phyloP scores from a whole-genome alignment of 1,140 invertebrate genomes.

The Diprion similis region DNA sequence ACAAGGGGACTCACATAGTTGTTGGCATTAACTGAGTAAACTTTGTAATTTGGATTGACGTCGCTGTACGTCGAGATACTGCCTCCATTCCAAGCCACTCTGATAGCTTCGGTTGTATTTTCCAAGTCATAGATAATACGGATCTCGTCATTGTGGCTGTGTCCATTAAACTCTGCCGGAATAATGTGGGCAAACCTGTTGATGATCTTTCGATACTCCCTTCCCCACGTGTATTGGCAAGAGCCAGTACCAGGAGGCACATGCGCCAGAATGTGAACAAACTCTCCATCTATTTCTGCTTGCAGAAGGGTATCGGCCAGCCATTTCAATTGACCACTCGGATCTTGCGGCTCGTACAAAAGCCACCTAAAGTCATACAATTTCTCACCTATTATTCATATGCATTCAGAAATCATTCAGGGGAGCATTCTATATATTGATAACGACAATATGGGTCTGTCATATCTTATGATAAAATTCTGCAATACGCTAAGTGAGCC shows the following conservation, averaged over 20 bases:
- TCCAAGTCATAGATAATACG: constrained; percentile 68
- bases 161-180: constrained; percentile 81
- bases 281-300: constrained; percentile 75
- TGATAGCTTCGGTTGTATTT: constrained; percentile 62
- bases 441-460: too few relatives aligned
- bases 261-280: constrained; percentile 85
- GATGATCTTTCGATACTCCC: constrained; percentile 68
- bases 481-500: too few relatives aligned
- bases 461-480: too few relatives aligned
- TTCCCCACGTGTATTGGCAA: constrained; percentile 72
- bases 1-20: constrained; percentile 64
- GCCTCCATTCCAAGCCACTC: constrained; percentile 80
- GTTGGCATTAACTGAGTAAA: constrained; percentile 71
- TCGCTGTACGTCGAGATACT: constrained; percentile 71
- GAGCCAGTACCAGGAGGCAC: constrained; percentile 76
- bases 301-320: constrained; percentile 71
- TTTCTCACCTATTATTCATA: not conserved
- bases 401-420: too few relatives aligned
- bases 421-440: too few relatives aligned
- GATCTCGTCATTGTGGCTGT: constrained; percentile 80
- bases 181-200: constrained; percentile 73
- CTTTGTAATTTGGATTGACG: constrained; percentile 83
- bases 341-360: constrained; percentile 66
- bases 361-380: constrained; percentile 64
- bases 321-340: constrained; percentile 80